Evolutionary conservation across 2,888 invertebrate genomes (phyloP).

Genomic region (Eupithecia pulchellata): DNA sequence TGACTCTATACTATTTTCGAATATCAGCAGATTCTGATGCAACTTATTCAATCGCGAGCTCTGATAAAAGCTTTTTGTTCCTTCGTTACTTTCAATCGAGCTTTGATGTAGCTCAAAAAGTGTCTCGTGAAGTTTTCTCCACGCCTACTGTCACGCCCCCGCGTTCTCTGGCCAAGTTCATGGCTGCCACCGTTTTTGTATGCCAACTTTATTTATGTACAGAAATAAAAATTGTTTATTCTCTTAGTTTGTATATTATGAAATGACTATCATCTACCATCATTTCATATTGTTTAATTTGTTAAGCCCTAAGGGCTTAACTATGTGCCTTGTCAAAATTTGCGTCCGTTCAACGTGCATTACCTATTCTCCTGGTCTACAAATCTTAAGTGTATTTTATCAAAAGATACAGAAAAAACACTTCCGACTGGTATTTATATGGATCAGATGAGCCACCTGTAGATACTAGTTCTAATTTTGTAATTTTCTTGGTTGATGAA

Average conservation of each 20-base stretch:
- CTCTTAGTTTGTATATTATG: not conserved
- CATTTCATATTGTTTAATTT: not conserved
- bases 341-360: not conserved
- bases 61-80: not conserved
- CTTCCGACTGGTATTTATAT: not conserved
- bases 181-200: conserved; percentile 52
- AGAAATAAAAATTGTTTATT: not conserved
- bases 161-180: conserved; percentile 58
- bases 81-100: not conserved
- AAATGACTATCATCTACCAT: not conserved
- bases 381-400: too few species aligned
- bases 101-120: not conserved
- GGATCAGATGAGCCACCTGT: too few species aligned
- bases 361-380: too few species aligned
- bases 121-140: not conserved
- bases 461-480: too few species aligned
- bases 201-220: conserved; percentile 50
- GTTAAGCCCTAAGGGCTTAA: not conserved
- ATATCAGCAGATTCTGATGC: not conserved
- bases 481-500: too few species aligned
- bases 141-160: conserved; percentile 44
- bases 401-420: not conserved
- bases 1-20: not conserved
- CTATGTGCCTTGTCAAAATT: not conserved
- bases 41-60: not conserved